phyloP scores from a whole-genome alignment of 2,888 invertebrate genomes.

The Brachycybe producta region DNA sequence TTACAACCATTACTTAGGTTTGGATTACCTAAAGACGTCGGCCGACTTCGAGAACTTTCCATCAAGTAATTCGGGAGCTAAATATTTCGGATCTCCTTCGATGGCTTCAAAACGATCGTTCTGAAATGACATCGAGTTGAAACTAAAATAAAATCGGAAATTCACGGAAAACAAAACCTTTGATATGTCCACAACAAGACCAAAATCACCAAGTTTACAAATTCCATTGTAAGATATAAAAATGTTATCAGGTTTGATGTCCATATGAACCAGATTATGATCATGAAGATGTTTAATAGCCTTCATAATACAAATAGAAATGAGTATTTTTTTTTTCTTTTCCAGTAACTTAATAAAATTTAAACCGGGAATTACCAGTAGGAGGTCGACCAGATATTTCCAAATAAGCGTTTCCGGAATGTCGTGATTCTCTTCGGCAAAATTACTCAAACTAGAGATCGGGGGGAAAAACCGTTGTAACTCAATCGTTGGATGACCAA shows the following conservation, averaged over 20 bases:
- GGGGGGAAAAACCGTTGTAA: no score
- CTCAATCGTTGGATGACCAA: constrained; percentile 19
- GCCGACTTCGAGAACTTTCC: constrained; percentile 52
- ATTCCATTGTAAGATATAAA: constrained; percentile 48
- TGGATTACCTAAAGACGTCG: constrained; percentile 52
- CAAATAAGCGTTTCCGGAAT: constrained; percentile 50
- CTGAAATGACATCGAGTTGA: constrained; percentile 27
- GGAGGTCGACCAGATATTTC: constrained; percentile 51
- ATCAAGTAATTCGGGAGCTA: constrained; percentile 56
- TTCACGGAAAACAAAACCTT: constrained; percentile 28
- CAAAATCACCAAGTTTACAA: constrained; percentile 64
- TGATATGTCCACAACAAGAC: constrained; percentile 51
- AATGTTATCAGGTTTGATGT: constrained; percentile 65
- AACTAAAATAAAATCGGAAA: not conserved
- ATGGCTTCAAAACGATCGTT: constrained; percentile 43
- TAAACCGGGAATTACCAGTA: no score
- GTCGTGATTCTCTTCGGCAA: constrained; percentile 42
- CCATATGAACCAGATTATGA: constrained; percentile 53
- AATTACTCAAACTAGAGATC: constrained; percentile 43
- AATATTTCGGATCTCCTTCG: constrained; percentile 62
- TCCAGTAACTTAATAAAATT: no score
- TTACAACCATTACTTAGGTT: no score
- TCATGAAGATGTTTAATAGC: constrained; percentile 55
- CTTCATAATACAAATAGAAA: constrained; percentile 29
- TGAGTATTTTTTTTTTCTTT: no score